Evolutionary conservation across 1,140 invertebrate species (phyloP), one percentile per base, ranked within the genome.

Genomic region (Pygmarrhopalites habei): DNA sequence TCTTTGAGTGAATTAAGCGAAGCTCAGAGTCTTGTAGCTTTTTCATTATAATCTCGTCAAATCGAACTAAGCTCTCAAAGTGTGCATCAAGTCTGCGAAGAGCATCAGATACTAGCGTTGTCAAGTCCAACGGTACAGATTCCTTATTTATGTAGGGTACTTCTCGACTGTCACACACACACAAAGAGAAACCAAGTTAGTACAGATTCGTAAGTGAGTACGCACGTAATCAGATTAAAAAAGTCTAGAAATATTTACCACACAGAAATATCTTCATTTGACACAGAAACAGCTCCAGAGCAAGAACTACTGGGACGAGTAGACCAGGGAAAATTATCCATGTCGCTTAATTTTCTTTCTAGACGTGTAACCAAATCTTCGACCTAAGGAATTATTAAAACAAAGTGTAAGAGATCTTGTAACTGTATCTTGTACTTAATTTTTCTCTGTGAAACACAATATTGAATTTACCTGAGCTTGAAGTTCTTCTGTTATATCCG

Each of bases 201-300:
- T n/a, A n/a, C n/a, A n/a, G n/a, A n/a, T n/a, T n/a, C n/a, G n/a
- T n/a, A n/a, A n/a, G n/a, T n/a, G n/a, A n/a, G n/a, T n/a, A n/a
- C n/a, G n/a, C 15, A 35, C 32, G 15, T 35, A 35, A 35, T 35
- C 15, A 35, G 1, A 23, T 21, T 41, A 23, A 17, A 14, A 56
- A 14, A 39, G 19, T 56, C 12, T 7, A 44, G 21, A 26, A 15
- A 1, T 4, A 56, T 62, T 53, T 35, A 66, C 67, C 56, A 23
- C 23, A 64, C 65, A 23, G 68, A 69, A n/a, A 69, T 49, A 32
- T 69, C 68, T 62, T 69, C 68, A 14, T 46, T 69, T 44, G 68
- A 69, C 49, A 64, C 62, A n/a, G 63, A 69, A 21, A 64, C 49
- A 39, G 29, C 59, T 10, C 58, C 60, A 0, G 68, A 69, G 30